phyloP scores from a whole-genome alignment of 2,113 vertebrate genomes.

The Chloroceryle aenea region DNA sequence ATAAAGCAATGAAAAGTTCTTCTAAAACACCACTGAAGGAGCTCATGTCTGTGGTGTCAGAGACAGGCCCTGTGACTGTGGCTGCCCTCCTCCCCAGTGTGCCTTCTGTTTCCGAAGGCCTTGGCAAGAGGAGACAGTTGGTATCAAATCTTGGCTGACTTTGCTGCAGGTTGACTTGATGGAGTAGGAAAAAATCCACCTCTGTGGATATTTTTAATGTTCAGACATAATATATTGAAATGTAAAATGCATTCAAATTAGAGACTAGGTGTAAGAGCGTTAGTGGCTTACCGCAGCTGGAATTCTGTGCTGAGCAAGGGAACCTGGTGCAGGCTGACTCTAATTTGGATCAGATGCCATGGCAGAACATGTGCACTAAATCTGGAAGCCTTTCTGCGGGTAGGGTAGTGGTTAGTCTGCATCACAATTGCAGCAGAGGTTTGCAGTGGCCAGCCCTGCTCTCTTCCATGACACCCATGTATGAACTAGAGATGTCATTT shows the following conservation, averaged over 20 bases:
- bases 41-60: not conserved
- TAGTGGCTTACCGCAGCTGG: slow-evolving; percentile 49
- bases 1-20: not conserved
- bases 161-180: not conserved
- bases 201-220: not conserved
- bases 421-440: not conserved
- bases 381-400: not conserved
- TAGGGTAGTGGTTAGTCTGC: not conserved
- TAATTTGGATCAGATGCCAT: slow-evolving; percentile 61
- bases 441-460: not conserved
- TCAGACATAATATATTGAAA: slow-evolving; percentile 59
- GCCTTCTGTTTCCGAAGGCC: not conserved
- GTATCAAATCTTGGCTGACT: not conserved
- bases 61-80: rapidly evolving
- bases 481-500: not conserved
- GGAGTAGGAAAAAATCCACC: not conserved
- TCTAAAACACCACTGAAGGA: not conserved
- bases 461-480: not conserved
- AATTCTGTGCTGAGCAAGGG: slow-evolving; percentile 45
- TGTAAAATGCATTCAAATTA: slow-evolving; percentile 56
- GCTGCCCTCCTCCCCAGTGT: rapidly evolving
- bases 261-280: slow-evolving; percentile 37
- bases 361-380: not conserved
- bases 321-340: not conserved
- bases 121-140: not conserved